These are phyloP conservation scores for Calypte anna DNA, from an alignment of 2,113 vertebrate species.

Conservation along the genomic window DNA sequence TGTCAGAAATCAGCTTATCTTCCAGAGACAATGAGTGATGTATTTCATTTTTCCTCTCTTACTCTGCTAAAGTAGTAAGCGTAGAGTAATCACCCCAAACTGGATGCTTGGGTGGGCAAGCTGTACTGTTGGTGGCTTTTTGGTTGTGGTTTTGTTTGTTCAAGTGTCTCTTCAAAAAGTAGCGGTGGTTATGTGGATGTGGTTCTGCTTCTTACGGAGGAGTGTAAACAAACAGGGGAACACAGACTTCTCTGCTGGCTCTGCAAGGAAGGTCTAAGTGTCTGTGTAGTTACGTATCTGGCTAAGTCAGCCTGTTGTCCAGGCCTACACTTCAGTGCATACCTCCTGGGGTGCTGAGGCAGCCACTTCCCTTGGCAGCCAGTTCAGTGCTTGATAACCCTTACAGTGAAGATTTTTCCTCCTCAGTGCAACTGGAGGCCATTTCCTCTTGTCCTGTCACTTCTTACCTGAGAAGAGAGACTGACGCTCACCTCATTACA, in stretches of 20 bases:
- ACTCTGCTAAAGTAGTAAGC: neutral
- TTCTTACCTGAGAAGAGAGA: neutral
- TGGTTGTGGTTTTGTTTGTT: neutral
- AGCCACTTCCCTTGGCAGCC: neutral
- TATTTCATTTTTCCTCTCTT: neutral
- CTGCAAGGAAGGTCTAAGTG: neutral
- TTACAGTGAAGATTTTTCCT: neutral
- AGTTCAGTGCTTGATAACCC: neutral
- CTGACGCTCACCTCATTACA: fast-evolving
- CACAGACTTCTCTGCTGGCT: neutral
- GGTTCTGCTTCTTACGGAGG: neutral
- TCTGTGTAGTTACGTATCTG: fast-evolving
- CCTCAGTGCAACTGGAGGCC: neutral
- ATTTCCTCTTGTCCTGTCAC: fast-evolving
- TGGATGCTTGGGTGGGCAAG: neutral
- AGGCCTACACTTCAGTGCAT: fast-evolving
- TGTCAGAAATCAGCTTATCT: neutral
- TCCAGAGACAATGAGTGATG: neutral
- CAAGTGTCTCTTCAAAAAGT: neutral
- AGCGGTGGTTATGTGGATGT: neutral
- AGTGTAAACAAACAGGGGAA: neutral
- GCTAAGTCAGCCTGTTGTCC: neutral
- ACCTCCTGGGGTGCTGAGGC: neutral
- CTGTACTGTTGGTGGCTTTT: neutral
- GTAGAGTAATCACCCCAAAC: neutral